Evolutionary conservation across 2,797 vertebrate genomes (phyloP), one percentile per base, ranked within the genome.

Genomic region (Hydrolagus colliei): DNA sequence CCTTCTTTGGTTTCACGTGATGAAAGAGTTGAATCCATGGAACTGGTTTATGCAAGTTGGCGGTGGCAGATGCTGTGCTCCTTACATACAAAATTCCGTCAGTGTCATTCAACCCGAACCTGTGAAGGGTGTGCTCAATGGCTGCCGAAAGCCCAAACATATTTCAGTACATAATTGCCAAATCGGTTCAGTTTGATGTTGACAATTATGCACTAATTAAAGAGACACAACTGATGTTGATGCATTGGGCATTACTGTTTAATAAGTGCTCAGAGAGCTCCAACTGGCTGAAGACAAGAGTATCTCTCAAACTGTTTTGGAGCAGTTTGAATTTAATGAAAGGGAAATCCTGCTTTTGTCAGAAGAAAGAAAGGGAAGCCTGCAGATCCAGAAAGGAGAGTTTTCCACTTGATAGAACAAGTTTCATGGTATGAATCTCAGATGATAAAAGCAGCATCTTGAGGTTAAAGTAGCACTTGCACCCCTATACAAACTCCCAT

Each of bases 381-480:
- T 61, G 6, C 10, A 18, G 52, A 61, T 5, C 73, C 13, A 9
- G 13, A 35, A n/a, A 59, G 16, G 18, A 41, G 7, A 8, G 41
- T 76, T 73, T 73, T 76, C 32, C 2, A 59, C 9, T 59, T 76
- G 75, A 77, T 9, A 20, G 75, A 77, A 18, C 75, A 59, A 18
- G 52, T 74, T 18, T 77, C 75, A 77, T 18, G 75, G 61, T 77
- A n/a, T 77, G 52, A 59, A n/a, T 77, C 9, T 61, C 12, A 77
- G 75, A 2, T 59, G 75, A 77, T 77, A 22, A 52, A 52, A 10
- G 8, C 75, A 61, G 41, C 9, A 61, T 77, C 52, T 18, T 61
- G 32, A 35, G 1, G 9, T 59, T 77, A 10, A 9, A 20, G 74
- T 41, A 20, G 6, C 1, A 41, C n/a, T 20, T 61, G 18, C 12